phyloP scores from a whole-genome alignment of 2,797 vertebrate genomes.

The Diplodus puntazzo region DNA sequence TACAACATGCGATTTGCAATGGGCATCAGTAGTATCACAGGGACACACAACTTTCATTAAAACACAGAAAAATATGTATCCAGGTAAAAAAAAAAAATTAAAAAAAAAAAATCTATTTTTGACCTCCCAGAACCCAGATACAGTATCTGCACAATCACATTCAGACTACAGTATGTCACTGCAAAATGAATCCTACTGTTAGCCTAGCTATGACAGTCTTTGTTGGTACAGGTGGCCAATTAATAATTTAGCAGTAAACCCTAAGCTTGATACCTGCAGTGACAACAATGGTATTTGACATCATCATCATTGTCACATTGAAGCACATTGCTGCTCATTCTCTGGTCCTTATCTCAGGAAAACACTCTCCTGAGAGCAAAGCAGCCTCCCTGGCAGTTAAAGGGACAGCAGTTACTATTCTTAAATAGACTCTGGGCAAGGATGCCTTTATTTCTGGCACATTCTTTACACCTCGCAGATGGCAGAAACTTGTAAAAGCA shows the following conservation, averaged over 20 bases:
- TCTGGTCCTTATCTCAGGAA: conserved; percentile 18
- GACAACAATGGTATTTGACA: conserved; percentile 9
- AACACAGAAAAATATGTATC: background rate
- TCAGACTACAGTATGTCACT: background rate
- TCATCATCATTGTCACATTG: conserved; percentile 22
- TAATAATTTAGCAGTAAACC: conserved; percentile 5
- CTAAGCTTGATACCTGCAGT: conserved; percentile 3
- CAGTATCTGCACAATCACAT: background rate
- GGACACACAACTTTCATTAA: background rate
- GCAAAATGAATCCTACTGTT: background rate
- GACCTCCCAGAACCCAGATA: background rate
- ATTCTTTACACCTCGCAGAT: conserved; percentile 13
- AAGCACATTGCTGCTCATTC: background rate
- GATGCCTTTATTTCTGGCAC: conserved; percentile 26
- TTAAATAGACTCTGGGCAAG: conserved; percentile 9
- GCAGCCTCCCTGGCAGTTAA: conserved; percentile 12
- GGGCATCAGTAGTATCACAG: too few relatives aligned
- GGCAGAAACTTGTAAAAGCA: conserved; percentile 14
- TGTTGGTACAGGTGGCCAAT: background rate
- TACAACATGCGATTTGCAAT: background rate
- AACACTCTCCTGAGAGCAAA: conserved; percentile 27
- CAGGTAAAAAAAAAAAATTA: background rate
- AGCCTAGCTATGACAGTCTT: background rate
- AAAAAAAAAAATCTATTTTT: background rate
- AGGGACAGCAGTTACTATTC: conserved; percentile 29